Evolutionary conservation across 1,140 invertebrate species (phyloP).

Genomic region (Orussus abietinus): DNA sequence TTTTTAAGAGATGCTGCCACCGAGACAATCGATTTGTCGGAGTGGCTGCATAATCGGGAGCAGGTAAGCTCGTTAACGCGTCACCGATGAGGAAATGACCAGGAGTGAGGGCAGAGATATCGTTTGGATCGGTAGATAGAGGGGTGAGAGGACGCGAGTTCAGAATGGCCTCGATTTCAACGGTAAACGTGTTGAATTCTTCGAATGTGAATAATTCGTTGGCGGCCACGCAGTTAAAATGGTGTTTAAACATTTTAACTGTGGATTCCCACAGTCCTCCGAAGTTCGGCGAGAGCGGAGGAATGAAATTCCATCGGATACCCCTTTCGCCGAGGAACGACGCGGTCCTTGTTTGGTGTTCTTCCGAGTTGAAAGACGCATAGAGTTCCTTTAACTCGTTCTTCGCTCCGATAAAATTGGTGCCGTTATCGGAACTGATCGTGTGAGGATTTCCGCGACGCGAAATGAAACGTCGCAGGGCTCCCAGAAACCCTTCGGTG

Average conservation of each 20-base stretch:
- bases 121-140: constrained; percentile 18
- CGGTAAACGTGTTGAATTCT: constrained; percentile 17
- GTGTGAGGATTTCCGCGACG: constrained; percentile 22
- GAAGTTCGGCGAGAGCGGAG: constrained; percentile 22
- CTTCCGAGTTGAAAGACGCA: background rate
- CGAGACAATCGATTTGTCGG: constrained; percentile 18
- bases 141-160: constrained; percentile 23
- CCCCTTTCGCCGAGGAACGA: background rate
- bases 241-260: constrained; percentile 18
- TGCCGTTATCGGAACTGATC: constrained; percentile 38
- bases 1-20: constrained; percentile 18
- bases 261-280: constrained; percentile 32
- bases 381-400: constrained; percentile 23
- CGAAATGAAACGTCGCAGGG: constrained; percentile 34
- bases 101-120: too few relatives aligned
- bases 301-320: constrained; percentile 32
- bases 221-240: background rate
- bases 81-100: too few relatives aligned
- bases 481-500: constrained; percentile 24
- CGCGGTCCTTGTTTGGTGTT: background rate
- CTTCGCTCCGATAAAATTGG: constrained; percentile 37
- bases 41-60: background rate
- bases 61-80: constrained; percentile 9
- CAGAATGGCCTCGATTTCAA: constrained; percentile 19
- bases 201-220: constrained; percentile 17